These are phyloP conservation scores for Luidia sarsii DNA, from an alignment of 53 echinoderm and acorn worm species.

Conservation along the genomic window DNA sequence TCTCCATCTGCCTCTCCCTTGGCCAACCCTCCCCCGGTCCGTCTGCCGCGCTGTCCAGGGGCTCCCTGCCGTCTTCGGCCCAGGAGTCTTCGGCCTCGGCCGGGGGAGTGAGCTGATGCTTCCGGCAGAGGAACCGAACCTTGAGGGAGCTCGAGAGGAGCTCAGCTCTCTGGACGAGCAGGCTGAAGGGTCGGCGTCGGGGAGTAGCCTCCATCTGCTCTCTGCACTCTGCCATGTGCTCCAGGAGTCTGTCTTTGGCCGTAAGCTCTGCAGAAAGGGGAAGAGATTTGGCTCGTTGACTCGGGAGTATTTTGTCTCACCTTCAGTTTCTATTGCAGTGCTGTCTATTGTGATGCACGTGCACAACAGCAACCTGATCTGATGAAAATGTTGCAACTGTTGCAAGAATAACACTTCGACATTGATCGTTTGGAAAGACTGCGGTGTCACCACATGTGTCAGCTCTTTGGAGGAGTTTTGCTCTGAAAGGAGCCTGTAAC, in stretches of 20 bases:
- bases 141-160: not conserved
- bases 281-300: no score
- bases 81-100: constrained; percentile 9
- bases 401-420: no score
- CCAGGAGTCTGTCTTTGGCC: constrained; percentile 7
- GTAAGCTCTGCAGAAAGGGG: not conserved
- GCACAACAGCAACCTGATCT: no score
- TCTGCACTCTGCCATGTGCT: not conserved
- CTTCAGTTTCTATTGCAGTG: no score
- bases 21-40: not conserved
- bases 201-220: not conserved
- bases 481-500: no score
- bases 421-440: no score
- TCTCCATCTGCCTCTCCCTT: not conserved
- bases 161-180: not conserved
- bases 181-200: not conserved
- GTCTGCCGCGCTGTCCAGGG: not conserved
- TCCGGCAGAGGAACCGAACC: constrained; percentile 7
- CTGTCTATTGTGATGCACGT: no score
- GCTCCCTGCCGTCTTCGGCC: not conserved
- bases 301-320: no score
- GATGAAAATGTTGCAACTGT: no score
- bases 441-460: no score
- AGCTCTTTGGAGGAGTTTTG: no score
- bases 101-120: constrained; percentile 1